Conservation (phyloP, 1,140 invertebrate genomes). For the Drosophila tristis region DNA sequence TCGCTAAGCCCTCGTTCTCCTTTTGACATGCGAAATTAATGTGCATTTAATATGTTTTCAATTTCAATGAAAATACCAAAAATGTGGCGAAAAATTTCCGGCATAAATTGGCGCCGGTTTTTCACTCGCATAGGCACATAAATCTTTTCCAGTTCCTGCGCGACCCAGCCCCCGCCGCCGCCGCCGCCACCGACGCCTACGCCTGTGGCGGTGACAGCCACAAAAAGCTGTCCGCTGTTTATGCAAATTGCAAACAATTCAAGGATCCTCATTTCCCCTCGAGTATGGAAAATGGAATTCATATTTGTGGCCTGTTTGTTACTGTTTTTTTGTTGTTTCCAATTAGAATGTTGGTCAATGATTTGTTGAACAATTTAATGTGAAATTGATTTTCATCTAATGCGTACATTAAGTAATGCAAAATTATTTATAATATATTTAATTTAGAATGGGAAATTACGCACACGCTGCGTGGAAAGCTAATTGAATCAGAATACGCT, state of each 20-base stretch:
- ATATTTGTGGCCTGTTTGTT: constrained; percentile 56
- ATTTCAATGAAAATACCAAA: constrained; percentile 61
- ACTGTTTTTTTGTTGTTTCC: constrained; percentile 28
- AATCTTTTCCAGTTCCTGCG: constrained; percentile 45
- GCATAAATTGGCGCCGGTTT: constrained; percentile 62
- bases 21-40: constrained; percentile 60
- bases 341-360: constrained; percentile 48
- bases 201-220: constrained; percentile 8
- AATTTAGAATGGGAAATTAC: not conserved
- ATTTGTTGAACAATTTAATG: constrained; percentile 42
- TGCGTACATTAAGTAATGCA: constrained; percentile 13
- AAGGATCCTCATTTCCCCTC: constrained; percentile 44
- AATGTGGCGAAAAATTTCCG: constrained; percentile 71
- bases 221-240: constrained; percentile 49
- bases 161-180: not conserved
- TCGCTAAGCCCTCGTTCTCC: not conserved
- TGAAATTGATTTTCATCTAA: constrained; percentile 36
- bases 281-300: constrained; percentile 49
- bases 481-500: constrained; percentile 8
- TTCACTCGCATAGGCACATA: constrained; percentile 40
- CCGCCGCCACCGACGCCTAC: not conserved
- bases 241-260: constrained; percentile 62
- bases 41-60: constrained; percentile 76
- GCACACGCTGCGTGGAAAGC: not conserved
- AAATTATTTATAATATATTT: constrained; percentile 17